These are phyloP conservation scores for Heteromormyrus szaboi DNA, from an alignment of 2,797 vertebrate species.

Conservation along the genomic window DNA sequence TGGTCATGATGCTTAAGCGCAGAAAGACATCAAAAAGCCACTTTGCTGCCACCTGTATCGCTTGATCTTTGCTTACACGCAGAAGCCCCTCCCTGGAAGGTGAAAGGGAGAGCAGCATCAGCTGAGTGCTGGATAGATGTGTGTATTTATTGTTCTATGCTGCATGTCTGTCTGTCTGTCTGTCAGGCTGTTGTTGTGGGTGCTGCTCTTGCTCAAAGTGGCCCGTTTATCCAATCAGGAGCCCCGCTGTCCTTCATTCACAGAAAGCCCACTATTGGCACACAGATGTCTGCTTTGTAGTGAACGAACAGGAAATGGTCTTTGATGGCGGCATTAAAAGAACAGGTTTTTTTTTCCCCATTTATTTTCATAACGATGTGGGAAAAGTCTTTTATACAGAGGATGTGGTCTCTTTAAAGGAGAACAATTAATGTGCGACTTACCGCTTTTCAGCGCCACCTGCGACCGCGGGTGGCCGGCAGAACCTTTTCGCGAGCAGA, in stretches of 20 bases:
- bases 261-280: neutral
- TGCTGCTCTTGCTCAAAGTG: neutral
- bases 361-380: conserved; percentile 16
- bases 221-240: neutral
- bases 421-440: conserved; percentile 23
- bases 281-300: neutral
- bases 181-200: neutral
- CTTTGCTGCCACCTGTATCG: neutral
- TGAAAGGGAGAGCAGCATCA: neutral
- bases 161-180: neutral
- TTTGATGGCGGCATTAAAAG: conserved; percentile 15
- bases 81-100: neutral
- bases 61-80: neutral
- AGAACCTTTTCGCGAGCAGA: neutral
- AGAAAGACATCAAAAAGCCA: neutral
- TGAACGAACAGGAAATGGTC: conserved; percentile 7
- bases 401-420: conserved; percentile 38
- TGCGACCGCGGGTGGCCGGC: neutral
- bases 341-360: neutral
- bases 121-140: neutral
- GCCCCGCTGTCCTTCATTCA: neutral
- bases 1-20: neutral
- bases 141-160: neutral
- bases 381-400: conserved; percentile 22
- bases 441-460: neutral